Percentiles rank a stretch among this genome's conserved stretches.
Conservation (phyloP, 2,797 vertebrate genomes). For the Semotilus atromaculatus region DNA sequence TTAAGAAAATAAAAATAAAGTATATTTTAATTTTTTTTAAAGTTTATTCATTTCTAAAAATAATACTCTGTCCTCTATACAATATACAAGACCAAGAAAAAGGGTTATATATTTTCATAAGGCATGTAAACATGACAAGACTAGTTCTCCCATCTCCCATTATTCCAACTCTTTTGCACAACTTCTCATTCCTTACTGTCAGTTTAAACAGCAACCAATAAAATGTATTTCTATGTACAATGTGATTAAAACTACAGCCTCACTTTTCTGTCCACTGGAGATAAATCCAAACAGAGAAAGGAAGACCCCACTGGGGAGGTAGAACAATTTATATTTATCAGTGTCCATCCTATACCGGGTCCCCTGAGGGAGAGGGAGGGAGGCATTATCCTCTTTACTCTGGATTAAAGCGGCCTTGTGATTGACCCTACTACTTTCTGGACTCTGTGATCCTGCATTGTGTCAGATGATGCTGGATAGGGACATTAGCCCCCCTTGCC, state of each 20-base stretch:
- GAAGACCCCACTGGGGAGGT: background rate
- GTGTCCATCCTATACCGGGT: conserved; percentile 1
- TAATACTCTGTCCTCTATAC: background rate
- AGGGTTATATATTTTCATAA: background rate
- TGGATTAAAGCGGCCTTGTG: conserved; percentile 31
- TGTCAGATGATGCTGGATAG: conserved; percentile 18
- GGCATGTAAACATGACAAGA: background rate
- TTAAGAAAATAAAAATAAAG: too few relatives aligned
- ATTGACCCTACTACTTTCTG: conserved; percentile 40
- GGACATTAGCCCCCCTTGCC: conserved; percentile 41
- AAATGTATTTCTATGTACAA: conserved; percentile 18
- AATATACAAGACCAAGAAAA: background rate
- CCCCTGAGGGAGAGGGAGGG: conserved; percentile 5
- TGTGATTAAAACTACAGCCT: background rate
- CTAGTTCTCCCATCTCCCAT: background rate
- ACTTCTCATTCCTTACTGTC: background rate
- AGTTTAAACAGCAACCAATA: background rate
- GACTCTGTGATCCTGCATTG: conserved; percentile 29
- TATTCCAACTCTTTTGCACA: background rate
- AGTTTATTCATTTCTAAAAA: background rate
- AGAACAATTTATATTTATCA: conserved; percentile 40
- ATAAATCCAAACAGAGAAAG: conserved; percentile 8
- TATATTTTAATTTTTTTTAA: too few relatives aligned
- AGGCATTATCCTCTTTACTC: conserved; percentile 40
- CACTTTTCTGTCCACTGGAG: background rate